These are phyloP conservation scores for Mizuhopecten yessoensis DNA, from an alignment of 1,140 invertebrate species.

Conservation along the genomic window DNA sequence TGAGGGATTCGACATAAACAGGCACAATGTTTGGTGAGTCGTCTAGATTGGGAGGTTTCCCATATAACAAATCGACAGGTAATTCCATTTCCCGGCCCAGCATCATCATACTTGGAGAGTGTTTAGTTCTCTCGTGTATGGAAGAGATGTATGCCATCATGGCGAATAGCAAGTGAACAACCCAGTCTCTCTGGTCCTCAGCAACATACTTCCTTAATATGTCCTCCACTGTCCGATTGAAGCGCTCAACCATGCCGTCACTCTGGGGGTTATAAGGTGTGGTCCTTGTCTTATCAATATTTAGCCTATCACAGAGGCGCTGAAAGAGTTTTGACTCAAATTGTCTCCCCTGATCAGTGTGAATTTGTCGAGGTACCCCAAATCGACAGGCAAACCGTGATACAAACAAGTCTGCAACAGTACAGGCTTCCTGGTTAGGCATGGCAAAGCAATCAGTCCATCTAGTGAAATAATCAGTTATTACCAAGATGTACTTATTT, in stretches of 20 bases:
- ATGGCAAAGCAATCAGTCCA: conserved; percentile 64
- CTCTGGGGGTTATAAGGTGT: conserved; percentile 43
- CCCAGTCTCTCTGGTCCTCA: too few relatives aligned
- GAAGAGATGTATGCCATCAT: not conserved
- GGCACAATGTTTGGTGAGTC: too few relatives aligned
- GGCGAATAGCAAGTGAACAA: not conserved
- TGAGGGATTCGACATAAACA: too few relatives aligned
- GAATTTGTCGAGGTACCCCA: conserved; percentile 30
- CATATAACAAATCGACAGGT: too few relatives aligned
- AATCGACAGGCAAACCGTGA: conserved; percentile 45
- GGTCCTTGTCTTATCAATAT: conserved; percentile 44
- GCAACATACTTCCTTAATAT: not conserved
- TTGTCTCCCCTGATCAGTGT: conserved; percentile 45
- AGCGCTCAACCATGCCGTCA: conserved; percentile 46
- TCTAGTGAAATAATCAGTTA: conserved; percentile 70
- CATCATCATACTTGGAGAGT: too few relatives aligned
- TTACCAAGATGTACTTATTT: conserved; percentile 45
- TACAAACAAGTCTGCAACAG: conserved; percentile 52
- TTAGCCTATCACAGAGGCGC: not conserved
- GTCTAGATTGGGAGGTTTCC: too few relatives aligned
- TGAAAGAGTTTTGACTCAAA: conserved; percentile 46
- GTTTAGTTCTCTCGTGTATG: too few relatives aligned
- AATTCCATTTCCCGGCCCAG: too few relatives aligned
- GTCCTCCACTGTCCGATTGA: conserved; percentile 11
- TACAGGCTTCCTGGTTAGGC: conserved; percentile 42